Conservation (phyloP, 2,113 vertebrate species). For the Vimba vimba region DNA sequence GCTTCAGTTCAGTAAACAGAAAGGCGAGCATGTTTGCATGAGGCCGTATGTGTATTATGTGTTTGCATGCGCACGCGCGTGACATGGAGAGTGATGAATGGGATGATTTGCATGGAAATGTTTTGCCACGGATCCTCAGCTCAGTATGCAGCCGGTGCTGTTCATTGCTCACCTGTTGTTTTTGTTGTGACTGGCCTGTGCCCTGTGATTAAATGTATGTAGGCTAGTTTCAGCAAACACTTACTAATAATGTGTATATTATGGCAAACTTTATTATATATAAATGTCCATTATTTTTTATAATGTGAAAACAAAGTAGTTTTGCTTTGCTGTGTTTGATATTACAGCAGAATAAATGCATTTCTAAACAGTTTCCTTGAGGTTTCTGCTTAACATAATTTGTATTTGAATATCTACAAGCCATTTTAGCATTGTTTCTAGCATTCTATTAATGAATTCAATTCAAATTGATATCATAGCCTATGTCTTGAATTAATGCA, state of each 20-base stretch:
- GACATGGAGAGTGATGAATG: conserved; percentile 49
- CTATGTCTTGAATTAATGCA: no score
- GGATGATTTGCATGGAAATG: conserved; percentile 48
- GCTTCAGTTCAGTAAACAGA: conserved; percentile 22
- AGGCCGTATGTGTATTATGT: conserved; percentile 5
- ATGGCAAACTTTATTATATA: conserved; percentile 2
- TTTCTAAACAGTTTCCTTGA: background rate
- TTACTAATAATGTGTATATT: background rate
- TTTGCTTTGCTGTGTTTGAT: background rate
- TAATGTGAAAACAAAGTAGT: background rate
- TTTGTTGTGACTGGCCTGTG: conserved; percentile 10
- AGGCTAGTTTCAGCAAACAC: background rate
- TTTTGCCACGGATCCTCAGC: background rate
- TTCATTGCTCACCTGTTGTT: conserved; percentile 44
- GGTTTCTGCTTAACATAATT: background rate
- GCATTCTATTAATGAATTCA: no score
- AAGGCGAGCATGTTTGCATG: conserved; percentile 5
- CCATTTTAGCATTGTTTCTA: background rate
- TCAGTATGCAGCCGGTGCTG: background rate
- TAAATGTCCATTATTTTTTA: background rate
- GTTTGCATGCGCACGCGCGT: background rate
- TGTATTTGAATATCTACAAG: background rate
- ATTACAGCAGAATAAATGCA: background rate
- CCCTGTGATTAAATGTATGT: background rate
- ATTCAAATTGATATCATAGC: no score